Percentiles rank a stretch among this genome's conserved stretches.
Evolutionary conservation across 2,113 vertebrate genomes (phyloP).

Genomic region (Morone chrysops): DNA sequence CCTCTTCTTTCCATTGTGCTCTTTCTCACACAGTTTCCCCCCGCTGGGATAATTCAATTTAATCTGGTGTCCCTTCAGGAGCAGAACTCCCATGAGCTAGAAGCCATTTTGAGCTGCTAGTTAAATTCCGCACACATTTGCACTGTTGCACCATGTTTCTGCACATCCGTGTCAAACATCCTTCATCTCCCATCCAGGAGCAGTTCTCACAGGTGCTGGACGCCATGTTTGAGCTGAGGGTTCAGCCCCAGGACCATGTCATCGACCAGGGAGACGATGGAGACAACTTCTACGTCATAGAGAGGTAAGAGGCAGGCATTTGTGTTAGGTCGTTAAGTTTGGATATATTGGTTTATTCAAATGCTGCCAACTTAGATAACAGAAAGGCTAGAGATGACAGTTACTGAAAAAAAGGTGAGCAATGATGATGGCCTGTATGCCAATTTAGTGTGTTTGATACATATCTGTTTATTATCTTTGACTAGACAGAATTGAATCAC

Average conservation of each 20-base stretch:
- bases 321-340: background rate
- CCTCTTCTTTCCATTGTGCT: background rate
- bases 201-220: constrained; percentile 97
- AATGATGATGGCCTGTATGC: background rate
- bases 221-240: constrained; percentile 96
- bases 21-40: constrained; percentile 4
- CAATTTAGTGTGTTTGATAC: background rate
- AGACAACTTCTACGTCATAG: constrained; percentile 99
- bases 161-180: constrained; percentile 4
- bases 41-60: background rate
- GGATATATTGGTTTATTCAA: constrained; percentile 1
- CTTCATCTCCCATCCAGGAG: constrained; percentile 83
- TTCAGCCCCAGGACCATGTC: constrained; percentile 93
- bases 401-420: background rate
- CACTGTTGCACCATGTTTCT: background rate
- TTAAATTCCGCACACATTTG: background rate
- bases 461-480: background rate
- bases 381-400: background rate
- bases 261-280: constrained; percentile 99
- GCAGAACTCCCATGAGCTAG: background rate
- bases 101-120: background rate
- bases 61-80: background rate
- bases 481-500: background rate
- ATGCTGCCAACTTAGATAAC: background rate
- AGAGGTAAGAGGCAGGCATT: constrained; percentile 83